phyloP scores from a whole-genome alignment of 2,797 vertebrate species.

The Scomberomorus guttatus region DNA sequence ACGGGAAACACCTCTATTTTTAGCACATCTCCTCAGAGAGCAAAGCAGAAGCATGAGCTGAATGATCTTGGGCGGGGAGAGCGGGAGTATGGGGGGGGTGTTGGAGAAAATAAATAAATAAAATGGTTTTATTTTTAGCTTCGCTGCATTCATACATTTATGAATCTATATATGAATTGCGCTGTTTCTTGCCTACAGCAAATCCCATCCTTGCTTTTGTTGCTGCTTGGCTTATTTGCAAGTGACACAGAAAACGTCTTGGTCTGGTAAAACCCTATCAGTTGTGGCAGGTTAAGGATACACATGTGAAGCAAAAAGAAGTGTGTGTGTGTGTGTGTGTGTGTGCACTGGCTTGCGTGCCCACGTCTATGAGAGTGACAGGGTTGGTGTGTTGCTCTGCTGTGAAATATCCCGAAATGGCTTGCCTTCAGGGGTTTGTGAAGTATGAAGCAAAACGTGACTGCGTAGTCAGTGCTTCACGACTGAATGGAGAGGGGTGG shows the following conservation, averaged over 20 bases:
- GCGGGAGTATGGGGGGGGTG: constrained; percentile 27
- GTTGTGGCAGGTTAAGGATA: constrained; percentile 69
- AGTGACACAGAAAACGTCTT: constrained; percentile 48
- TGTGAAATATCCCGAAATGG: constrained; percentile 80
- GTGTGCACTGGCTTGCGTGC: constrained; percentile 25
- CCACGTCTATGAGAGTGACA: constrained; percentile 66
- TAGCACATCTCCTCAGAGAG: constrained; percentile 76
- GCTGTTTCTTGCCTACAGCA: constrained; percentile 61
- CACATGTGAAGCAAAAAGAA: constrained; percentile 31
- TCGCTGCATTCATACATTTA: constrained; percentile 74
- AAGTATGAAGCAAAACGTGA: constrained; percentile 78
- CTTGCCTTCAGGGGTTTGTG: constrained; percentile 76
- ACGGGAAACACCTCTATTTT: constrained; percentile 84
- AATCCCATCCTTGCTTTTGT: constrained; percentile 64
- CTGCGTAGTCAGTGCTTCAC: constrained; percentile 66
- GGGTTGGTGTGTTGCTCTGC: constrained; percentile 67
- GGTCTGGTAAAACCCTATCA: constrained; percentile 61
- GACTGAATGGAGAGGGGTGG: constrained; percentile 66
- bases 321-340: constrained; percentile 20
- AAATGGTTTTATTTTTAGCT: constrained; percentile 76
- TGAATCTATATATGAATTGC: constrained; percentile 69
- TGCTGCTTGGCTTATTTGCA: constrained; percentile 60
- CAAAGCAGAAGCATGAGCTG: constrained; percentile 69
- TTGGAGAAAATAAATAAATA: constrained; percentile 67
- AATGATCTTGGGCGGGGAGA: constrained; percentile 64